These are phyloP conservation scores for Heterocephalus glaber DNA, from an alignment of 2,113 vertebrate species.

Conservation along the genomic window DNA sequence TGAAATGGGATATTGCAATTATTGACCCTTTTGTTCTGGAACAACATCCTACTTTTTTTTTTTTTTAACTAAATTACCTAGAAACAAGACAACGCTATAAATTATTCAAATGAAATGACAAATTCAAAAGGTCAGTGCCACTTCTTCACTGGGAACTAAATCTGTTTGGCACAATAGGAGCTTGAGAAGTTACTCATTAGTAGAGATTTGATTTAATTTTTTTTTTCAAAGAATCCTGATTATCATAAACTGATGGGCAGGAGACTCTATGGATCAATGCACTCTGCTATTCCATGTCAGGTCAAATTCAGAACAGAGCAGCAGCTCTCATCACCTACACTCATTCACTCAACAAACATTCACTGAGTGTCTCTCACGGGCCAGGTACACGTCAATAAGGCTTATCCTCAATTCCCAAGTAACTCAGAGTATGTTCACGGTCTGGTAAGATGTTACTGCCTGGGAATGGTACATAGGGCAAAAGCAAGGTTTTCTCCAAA, in stretches of 20 bases:
- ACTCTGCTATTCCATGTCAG: neutral
- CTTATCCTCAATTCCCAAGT: neutral
- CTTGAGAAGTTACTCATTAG: conserved; percentile 37
- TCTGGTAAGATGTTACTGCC: neutral
- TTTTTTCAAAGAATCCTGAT: neutral
- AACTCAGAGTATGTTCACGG: neutral
- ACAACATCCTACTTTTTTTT: neutral
- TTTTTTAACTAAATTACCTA: conserved; percentile 32
- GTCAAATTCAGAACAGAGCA: conserved; percentile 22
- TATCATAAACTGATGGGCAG: conserved; percentile 46
- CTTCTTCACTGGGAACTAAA: conserved; percentile 43
- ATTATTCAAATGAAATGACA: conserved; percentile 63
- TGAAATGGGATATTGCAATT: neutral
- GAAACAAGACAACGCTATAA: conserved; percentile 56
- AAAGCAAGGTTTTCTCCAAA: conserved; percentile 1
- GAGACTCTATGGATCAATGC: neutral
- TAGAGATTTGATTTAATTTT: conserved; percentile 53
- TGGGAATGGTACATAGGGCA: neutral
- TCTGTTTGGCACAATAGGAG: conserved; percentile 8
- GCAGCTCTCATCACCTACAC: neutral
- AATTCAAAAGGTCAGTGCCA: conserved; percentile 47
- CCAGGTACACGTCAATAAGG: neutral
- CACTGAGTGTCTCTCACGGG: neutral
- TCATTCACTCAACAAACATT: conserved; percentile 1
- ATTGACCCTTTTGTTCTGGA: neutral